Evolutionary conservation across 2,888 invertebrate species (phyloP).

Genomic region (Pharmacophagus antenor): DNA sequence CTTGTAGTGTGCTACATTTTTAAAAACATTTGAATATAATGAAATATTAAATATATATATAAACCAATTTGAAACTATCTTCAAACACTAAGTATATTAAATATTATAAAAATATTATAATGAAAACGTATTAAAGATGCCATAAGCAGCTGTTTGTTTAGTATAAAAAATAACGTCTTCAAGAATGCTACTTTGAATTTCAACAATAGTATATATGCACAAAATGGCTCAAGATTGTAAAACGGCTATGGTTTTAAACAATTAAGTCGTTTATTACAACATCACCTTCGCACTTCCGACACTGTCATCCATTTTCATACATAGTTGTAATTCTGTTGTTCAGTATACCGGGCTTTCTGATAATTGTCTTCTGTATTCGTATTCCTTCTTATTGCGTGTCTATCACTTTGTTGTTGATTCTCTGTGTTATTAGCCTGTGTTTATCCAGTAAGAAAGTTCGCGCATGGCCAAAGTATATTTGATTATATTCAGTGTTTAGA

Average conservation of each 20-base stretch:
- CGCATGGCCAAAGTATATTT: constrained; percentile 75
- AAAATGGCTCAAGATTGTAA: constrained; percentile 66
- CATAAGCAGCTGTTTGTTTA: constrained; percentile 55
- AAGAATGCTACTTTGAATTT: constrained; percentile 33
- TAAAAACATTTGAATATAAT: neutral
- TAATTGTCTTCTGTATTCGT: constrained; percentile 54
- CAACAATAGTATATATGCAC: constrained; percentile 50
- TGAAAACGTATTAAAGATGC: constrained; percentile 36
- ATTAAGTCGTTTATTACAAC: constrained; percentile 35
- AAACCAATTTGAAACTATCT: neutral
- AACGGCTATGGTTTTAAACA: constrained; percentile 54
- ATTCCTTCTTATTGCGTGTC: constrained; percentile 33
- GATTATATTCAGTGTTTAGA: constrained; percentile 73
- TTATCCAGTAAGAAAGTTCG: constrained; percentile 47
- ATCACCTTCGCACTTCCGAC: constrained; percentile 57
- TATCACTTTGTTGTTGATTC: constrained; percentile 56
- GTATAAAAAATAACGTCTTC: neutral
- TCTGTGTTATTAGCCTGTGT: constrained; percentile 58
- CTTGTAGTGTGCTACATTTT: neutral
- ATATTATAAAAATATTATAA: neutral
- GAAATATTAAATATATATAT: neutral
- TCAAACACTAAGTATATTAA: neutral
- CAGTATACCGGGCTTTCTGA: constrained; percentile 54
- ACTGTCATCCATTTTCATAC: constrained; percentile 62
- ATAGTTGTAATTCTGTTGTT: constrained; percentile 54